Percentiles rank a stretch among this genome's conserved stretches.
Evolutionary conservation across 2,113 vertebrate genomes (phyloP).

Genomic region (Siniperca knerii): DNA sequence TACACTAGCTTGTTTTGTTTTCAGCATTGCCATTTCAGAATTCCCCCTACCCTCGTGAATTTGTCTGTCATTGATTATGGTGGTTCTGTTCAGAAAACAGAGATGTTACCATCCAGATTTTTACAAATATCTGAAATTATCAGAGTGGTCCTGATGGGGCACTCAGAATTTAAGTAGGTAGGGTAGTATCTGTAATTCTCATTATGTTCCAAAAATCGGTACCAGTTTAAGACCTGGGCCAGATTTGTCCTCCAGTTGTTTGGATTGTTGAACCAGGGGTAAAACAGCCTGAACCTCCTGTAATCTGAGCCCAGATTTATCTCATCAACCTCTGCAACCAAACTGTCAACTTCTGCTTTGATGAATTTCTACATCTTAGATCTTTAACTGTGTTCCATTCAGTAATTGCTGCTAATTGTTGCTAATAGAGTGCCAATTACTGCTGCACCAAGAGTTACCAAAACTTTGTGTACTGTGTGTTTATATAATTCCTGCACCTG

Average conservation of each 20-base stretch:
- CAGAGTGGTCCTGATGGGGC: background rate
- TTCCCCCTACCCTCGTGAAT: too few species aligned
- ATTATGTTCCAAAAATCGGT: too few species aligned
- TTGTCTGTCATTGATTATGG: too few species aligned
- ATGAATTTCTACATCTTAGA: rapidly evolving
- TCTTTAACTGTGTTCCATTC: background rate
- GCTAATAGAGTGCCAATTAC: too few species aligned
- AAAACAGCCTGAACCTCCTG: background rate
- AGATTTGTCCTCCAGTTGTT: background rate
- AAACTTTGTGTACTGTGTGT: background rate
- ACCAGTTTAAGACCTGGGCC: too few species aligned
- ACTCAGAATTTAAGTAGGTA: background rate
- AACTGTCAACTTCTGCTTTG: too few species aligned
- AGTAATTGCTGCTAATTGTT: too few species aligned
- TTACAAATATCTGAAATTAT: background rate
- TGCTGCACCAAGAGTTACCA: background rate
- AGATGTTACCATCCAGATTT: too few species aligned
- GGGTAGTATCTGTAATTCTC: background rate
- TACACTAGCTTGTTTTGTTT: too few species aligned
- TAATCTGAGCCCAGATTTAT: background rate
- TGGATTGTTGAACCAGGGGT: background rate
- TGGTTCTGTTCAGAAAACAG: too few species aligned
- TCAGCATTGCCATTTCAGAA: too few species aligned
- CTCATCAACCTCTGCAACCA: background rate
- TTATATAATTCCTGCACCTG: too few species aligned